Evolutionary conservation across 1,140 invertebrate species (phyloP).

Genomic region (Palaemon carinicauda): DNA sequence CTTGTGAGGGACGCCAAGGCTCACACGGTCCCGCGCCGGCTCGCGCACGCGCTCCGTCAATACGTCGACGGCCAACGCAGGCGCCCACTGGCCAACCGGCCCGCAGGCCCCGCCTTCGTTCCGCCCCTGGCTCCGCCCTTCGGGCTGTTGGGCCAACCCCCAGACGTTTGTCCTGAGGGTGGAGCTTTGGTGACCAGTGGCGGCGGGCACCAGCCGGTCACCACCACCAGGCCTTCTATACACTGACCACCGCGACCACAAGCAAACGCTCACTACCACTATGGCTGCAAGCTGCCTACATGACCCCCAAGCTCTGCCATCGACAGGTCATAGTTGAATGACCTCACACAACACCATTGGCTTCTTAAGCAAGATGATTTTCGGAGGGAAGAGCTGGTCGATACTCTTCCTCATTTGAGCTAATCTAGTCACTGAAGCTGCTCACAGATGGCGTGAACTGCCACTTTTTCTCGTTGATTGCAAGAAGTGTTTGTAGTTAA

Average conservation of each 20-base stretch:
- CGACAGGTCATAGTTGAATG: slow-evolving; percentile 44
- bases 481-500: not conserved
- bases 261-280: slow-evolving; percentile 26
- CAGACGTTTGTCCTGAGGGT: slow-evolving; percentile 16
- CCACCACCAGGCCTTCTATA: slow-evolving; percentile 21
- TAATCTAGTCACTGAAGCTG: slow-evolving; percentile 35
- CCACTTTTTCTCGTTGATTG: slow-evolving; percentile 7
- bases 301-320: slow-evolving; percentile 29
- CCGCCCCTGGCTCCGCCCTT: slow-evolving; percentile 35
- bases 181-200: slow-evolving; percentile 19
- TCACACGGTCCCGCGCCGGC: slow-evolving; percentile 39
- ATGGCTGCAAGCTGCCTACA: slow-evolving; percentile 38
- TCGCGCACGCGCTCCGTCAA: slow-evolving; percentile 37
- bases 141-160: slow-evolving; percentile 19
- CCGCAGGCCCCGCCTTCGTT: slow-evolving; percentile 15
- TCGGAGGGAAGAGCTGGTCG: slow-evolving; percentile 1
- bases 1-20: slow-evolving; percentile 42
- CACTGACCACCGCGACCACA: slow-evolving; percentile 45
- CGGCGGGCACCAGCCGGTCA: slow-evolving; percentile 32
- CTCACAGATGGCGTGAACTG: slow-evolving; percentile 49
- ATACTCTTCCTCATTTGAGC: slow-evolving; percentile 35
- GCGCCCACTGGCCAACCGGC: slow-evolving; percentile 29
- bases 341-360: slow-evolving; percentile 24
- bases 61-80: slow-evolving; percentile 12
- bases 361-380: slow-evolving; percentile 21